Evolutionary conservation across 2,797 vertebrate species (phyloP), one percentile per base, ranked within the genome.

Genomic region (Trichosurus vulpecula): DNA sequence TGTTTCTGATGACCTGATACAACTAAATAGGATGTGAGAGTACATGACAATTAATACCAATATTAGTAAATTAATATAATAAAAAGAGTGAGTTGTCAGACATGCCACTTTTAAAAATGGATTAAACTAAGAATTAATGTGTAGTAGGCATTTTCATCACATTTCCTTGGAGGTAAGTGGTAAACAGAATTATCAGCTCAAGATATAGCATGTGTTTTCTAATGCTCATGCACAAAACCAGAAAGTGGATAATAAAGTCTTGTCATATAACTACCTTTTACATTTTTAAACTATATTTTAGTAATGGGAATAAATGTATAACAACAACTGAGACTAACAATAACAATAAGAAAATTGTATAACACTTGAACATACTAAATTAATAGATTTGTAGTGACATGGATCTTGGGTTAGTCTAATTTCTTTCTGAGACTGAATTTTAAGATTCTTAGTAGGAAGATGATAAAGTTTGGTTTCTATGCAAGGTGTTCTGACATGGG

Each of bases 221-320:
- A 89, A 47, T 25, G 96, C 8, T 93, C 90, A 94, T 53, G 91
- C 97, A 96, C 91, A 51, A 92, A 94, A 96, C 47, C 89, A 95
- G 66, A 55, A 54, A 96, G 89, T 35, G 16, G 29, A 87, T 96
- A 98, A 98, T 97, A 96, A 94, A 54, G 90, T 96, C 98, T 87
- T 98, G 97, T 96, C 96, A 97, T 52, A 92, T 98, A 95, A 96
- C 89, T 95, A 41, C 95, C 35, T 96, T 98, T 98, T 95, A 97
- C 52, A 19, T 54, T 54, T 54, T 54, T 94, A 97, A 97, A 81
- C 95, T 14, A 61, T 25, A 41, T 89, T 97, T 97, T 90, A 92
- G 0, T 97, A 97, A 98, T 52, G n/a, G 74, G 89, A 95, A 95
- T 95, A 98, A 98, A 97, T 97, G 93, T 98, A 97, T 95, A 87